Conservation (phyloP, 2,888 invertebrate species). For the Brenthis daphne region DNA sequence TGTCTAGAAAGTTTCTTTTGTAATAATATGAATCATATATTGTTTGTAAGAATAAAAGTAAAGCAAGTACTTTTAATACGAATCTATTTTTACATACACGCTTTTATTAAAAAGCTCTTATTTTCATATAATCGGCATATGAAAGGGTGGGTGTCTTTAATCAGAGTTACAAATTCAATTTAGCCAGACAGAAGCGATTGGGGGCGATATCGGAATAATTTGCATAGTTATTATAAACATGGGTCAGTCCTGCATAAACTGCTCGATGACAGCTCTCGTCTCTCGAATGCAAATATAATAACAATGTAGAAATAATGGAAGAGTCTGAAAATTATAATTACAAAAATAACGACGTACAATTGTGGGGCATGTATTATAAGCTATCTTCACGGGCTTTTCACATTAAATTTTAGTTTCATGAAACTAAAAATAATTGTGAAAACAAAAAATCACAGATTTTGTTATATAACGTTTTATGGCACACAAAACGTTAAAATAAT, state of each 20-base stretch:
- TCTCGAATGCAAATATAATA: slow-evolving; percentile 60
- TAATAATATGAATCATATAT: no score
- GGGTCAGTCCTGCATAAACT: slow-evolving; percentile 77
- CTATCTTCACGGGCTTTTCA: no score
- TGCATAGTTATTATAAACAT: slow-evolving; percentile 82
- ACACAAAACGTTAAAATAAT: no score
- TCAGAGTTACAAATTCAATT: slow-evolving; percentile 80
- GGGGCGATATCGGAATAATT: slow-evolving; percentile 75
- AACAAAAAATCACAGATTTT: no score
- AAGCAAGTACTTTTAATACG: not conserved
- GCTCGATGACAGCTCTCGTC: slow-evolving; percentile 69
- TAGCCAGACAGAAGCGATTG: slow-evolving; percentile 65
- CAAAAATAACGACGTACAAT: no score
- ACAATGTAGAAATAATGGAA: slow-evolving; percentile 46
- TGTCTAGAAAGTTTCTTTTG: no score
- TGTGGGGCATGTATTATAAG: no score
- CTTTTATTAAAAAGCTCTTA: slow-evolving; percentile 36
- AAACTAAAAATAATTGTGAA: no score
- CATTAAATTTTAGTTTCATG: no score
- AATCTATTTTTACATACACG: slow-evolving; percentile 2
- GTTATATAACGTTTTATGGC: no score
- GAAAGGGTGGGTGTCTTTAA: slow-evolving; percentile 69
- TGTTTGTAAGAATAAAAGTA: slow-evolving; percentile 1
- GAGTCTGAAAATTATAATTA: slow-evolving; percentile 29
- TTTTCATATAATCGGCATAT: slow-evolving; percentile 56